Base-by-base conservation (phyloP, 2,113 vertebrate species). In the Scomber colias region DNA sequence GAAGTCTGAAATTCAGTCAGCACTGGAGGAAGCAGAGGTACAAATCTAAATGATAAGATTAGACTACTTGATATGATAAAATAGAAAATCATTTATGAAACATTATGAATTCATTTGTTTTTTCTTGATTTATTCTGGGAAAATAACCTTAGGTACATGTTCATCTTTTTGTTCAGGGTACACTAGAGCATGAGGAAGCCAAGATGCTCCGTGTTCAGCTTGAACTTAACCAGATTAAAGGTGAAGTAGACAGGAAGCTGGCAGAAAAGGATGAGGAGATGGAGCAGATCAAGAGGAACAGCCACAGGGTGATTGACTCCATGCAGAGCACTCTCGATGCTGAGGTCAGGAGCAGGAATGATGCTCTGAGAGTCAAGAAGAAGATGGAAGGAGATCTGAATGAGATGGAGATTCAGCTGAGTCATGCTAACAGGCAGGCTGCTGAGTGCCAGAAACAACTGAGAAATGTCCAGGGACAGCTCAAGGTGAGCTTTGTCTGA, bases 251-350 rank as follows among this genome's bases (percentile, higher is more conserved):
- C 40, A 95, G 96, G 54, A 97, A 96, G 86, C 82, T 96, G 1
- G 89, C 94, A 0, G 96, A 97, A 89, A 97, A 97, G 82, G 96
- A 97, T 7, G 96, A 98, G 44, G 97, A 98, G 92, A 95, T 96
- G 0, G 94, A 94, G 71, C 95, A 97, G 89, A 87, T 97, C 81
- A 97, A 96, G 92, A 96, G 94, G 89, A 97, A 96, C 87, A 92
- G 95, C 27, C 95, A 97, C 89, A 95, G 91, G 53, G 88, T 94
- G 0, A 94, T 93, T n/a, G 96, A 98, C 65, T 92, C 95, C 27
- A 96, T 97, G 96, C 97, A 97, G 92, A 86, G 82, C 1, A 94
- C 87, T 73, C 90, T 97, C 59, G 96, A 97, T 35, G 40, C 95
- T 8, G 96, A 97, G 78, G 90, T 96, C 82, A 90, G 94, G 71